Evolutionary conservation across 1,140 invertebrate genomes (phyloP), one percentile per base, ranked within the genome.

Genomic region (Ectropis grisescens): DNA sequence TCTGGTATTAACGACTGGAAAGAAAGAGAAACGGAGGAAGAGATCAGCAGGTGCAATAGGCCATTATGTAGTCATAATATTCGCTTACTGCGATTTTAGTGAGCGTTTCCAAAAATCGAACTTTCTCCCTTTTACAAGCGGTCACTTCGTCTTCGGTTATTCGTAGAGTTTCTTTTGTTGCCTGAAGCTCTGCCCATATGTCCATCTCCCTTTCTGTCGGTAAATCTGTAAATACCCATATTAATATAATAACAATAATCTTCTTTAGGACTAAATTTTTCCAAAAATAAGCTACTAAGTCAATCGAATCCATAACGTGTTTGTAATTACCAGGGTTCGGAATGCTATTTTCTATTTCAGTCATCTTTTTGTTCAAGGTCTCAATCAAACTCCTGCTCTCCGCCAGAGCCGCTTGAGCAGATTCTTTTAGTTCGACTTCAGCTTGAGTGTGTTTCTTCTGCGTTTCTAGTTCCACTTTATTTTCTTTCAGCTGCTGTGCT

Each of bases 191-290:
- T 10, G 74, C 61, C 70, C 69, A 69, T 23, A 81, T 45, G 38
- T 79, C 69, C 54, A 75, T 70, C 53, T 79, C 76, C 45, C 68
- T 49, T 56, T 76, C 65, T 10, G 64, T 72, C 34, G 71, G 76
- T 33, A 72, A 45, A 42, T 74, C 75, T 80, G 33, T 23, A 57
- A 53, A 19, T 19, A 19, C 8, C 16, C n/a, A n/a, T n/a, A n/a
- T n/a, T n/a, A n/a, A n/a, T n/a, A n/a, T 22, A 14, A 33, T n/a
- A 29, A 7, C 2, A 32, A 22, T 19, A 32, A 31, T 29, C 5
- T 29, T 0, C 12, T 16, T 31, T 25, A 15, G 13, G 19, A 29
- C 25, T 25, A 1, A 8, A 12, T 31, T 25, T 29, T 11, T 31
- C 3, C 9, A 5, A 24, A 24, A 14, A 4, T n/a, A 6, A 6